phyloP scores from a whole-genome alignment of 2,113 vertebrate species.

The Datnioides undecimradiatus region DNA sequence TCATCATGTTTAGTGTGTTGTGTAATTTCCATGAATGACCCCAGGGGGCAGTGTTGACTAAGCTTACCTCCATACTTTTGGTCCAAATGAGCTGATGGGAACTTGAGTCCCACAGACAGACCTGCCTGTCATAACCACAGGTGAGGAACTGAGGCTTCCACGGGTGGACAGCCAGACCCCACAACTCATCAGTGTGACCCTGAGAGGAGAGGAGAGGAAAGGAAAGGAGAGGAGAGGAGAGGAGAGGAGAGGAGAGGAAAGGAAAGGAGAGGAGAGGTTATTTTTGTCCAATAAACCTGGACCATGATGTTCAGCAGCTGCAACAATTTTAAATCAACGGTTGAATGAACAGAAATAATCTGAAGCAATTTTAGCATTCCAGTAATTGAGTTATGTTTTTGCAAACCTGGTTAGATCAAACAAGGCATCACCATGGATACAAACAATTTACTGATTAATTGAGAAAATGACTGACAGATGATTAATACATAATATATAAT shows the following conservation, averaged over 20 bases:
- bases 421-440: background rate
- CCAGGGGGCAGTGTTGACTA: conserved; percentile 60
- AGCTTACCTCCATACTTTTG: conserved; percentile 91
- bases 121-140: conserved; percentile 94
- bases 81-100: conserved; percentile 93
- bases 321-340: background rate
- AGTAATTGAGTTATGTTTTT: background rate
- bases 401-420: background rate
- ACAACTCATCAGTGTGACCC: conserved; percentile 97
- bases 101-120: conserved; percentile 93
- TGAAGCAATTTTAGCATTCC: too few relatives aligned
- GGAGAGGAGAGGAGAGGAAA: too few relatives aligned
- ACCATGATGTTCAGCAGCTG: background rate
- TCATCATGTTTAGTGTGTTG: too few relatives aligned
- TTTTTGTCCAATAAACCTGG: background rate
- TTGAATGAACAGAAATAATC: background rate
- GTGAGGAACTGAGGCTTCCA: conserved; percentile 93
- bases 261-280: too few relatives aligned
- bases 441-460: background rate
- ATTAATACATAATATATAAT: background rate
- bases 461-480: background rate
- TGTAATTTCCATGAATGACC: conserved; percentile 31
- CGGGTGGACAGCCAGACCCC: conserved; percentile 95
- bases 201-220: too few relatives aligned
- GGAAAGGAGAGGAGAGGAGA: too few relatives aligned